These are phyloP conservation scores for Pituophis catenifer DNA, from an alignment of 2,113 vertebrate species.

Conservation along the genomic window DNA sequence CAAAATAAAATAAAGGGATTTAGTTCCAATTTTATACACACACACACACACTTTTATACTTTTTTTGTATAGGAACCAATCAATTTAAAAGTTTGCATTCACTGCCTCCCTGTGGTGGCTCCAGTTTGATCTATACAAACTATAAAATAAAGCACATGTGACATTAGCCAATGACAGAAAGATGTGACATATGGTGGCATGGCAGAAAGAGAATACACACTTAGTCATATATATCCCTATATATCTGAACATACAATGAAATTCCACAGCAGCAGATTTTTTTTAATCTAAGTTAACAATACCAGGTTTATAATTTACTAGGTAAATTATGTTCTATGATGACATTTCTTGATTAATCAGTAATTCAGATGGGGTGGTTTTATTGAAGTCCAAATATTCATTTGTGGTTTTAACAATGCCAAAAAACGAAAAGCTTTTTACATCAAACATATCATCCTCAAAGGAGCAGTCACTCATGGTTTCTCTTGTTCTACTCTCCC, in stretches of 20 bases:
- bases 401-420: neutral
- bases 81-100: neutral
- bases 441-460: neutral
- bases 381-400: neutral
- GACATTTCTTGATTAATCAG: neutral
- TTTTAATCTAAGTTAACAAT: neutral
- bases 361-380: neutral
- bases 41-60: too few relatives aligned
- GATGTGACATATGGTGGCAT: neutral
- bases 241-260: neutral
- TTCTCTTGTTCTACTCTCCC: neutral
- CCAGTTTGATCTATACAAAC: neutral
- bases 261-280: neutral
- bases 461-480: neutral
- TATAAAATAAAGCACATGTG: neutral
- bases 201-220: neutral
- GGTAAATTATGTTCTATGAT: neutral
- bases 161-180: neutral
- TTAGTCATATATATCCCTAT: neutral
- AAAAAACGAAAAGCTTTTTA: neutral
- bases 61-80: neutral
- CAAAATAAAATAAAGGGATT: too few relatives aligned
- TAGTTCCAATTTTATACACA: too few relatives aligned
- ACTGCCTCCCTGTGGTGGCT: neutral
- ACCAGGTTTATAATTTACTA: neutral